Base-by-base conservation (phyloP, 2,797 vertebrate species). In the Valencia hispanica region DNA sequence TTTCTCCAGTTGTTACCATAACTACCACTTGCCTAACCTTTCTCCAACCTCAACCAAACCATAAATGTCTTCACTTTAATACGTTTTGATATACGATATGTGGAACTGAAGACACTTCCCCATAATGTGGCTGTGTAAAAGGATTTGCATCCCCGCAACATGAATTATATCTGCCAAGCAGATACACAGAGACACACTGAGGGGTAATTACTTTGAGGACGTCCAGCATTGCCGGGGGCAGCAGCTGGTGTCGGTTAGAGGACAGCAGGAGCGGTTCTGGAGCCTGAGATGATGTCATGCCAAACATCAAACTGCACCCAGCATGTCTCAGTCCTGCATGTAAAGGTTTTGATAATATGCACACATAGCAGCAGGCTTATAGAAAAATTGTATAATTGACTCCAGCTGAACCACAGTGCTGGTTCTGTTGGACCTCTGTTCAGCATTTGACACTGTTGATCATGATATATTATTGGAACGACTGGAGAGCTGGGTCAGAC, bases 211-310 rank as follows among this genome's bases (percentile, higher is more conserved):
- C 57, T 51, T 51, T 75, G 17, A 77, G 65, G 59, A 55, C 15
- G 6, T 72, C 70, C 70, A 82, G 70, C 41, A 22, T 47, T 51
- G 78, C 80, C 43, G 11, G 18, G 66, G 45, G 78, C 75, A 82
- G 75, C 84, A 74, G 80, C 80, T 83, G 84, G 77, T 32, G 70
- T 77, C 68, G 65, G 48, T 85, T 74, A 76, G 70, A 80, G 72
- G 73, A 79, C 45, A 57, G 75, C 53, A 34, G 66, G 45, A 76
- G 61, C 74, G 55, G 50, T 78, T 57, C 77, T 27, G 68, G 48
- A 69, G 72, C 75, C 72, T 79, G 73, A 69, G 68, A 72, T 78
- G 76, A 78, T 68, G 72, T 78, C 74, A 80, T 55, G 27, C 18
- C 61, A 47, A 53, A 76, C 63, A 30, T 71, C 51, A 47, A 36